Base-by-base conservation (phyloP, 2,888 invertebrate genomes). In the Leptopterna dolabrata region DNA sequence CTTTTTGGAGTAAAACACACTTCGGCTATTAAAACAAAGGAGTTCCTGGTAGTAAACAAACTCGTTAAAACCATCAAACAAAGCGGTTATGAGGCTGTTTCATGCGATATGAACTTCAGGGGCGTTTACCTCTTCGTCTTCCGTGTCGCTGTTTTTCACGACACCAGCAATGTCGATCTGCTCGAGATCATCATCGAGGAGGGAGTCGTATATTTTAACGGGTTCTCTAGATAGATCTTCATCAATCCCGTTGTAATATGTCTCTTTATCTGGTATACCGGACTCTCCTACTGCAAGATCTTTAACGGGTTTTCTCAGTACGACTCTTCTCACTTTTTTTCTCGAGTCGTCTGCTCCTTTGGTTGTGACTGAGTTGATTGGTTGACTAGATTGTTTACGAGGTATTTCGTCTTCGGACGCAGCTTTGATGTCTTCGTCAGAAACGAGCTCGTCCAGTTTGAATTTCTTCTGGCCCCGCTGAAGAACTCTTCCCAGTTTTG, bases 211-310 rank as follows among this genome's bases (percentile, higher is more conserved):
- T 29, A 87, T 71, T 73, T 73, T 82, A 13, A 82, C 82, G 1
- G 73, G 30, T 30, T 19, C 73, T n/a, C 71, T 45, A 9, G 78
- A n/a, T 6, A 41, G 78, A 45, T 85, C 88, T 63, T 89, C 88
- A 24, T 87, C 84, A 41, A 76, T 45, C n/a, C 85, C 71, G 30
- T 85, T 85, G 41, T 73, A 47, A 43, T 73, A 85, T 24, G 71
- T 45, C 16, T 85, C 85, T 45, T 85, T 73, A 13, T 76, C 85
- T 11, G 87, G 84, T n/a, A 88, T 86, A 13, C 87, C 87, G 16
- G 88, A 88, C 41, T 88, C 88, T 36, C 86, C 88, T 3, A 89
- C 88, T 19, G 88, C 84, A 0, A 89, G 71, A 70, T 89, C 88
- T 73, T 87, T 88, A 9, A 89, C 63, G 14, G 88, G 41, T 78